Evolutionary conservation across 2,113 vertebrate species (phyloP).

Genomic region (Edolisoma coerulescens): DNA sequence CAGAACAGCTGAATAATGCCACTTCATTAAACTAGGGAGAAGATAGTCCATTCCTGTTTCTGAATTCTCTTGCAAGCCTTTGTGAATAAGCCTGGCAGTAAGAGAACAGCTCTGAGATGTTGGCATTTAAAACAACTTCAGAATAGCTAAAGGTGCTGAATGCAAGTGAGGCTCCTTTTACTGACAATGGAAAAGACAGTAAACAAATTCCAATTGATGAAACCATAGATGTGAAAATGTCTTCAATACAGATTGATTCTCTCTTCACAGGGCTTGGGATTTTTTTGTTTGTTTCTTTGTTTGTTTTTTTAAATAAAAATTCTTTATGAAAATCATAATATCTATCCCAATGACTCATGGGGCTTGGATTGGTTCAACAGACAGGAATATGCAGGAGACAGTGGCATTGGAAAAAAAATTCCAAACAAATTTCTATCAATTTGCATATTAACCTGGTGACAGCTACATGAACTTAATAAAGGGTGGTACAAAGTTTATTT

Average conservation of each 20-base stretch:
- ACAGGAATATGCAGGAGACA: not conserved
- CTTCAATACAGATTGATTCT: not conserved
- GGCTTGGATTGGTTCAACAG: not conserved
- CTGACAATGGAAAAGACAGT: not conserved
- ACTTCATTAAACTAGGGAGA: not conserved
- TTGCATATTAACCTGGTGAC: not conserved
- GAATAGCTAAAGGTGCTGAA: accelerated
- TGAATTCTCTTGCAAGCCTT: not conserved
- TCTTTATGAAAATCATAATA: not conserved
- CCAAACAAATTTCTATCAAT: not conserved
- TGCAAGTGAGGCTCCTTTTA: not conserved
- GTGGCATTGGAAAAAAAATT: not conserved
- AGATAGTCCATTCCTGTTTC: not conserved
- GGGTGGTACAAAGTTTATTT: not conserved
- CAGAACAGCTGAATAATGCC: not conserved
- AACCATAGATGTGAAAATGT: not conserved
- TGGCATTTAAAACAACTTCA: not conserved
- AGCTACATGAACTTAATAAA: not conserved
- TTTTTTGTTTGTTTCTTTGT: too few relatives aligned
- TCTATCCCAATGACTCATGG: not conserved
- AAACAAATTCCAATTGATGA: not conserved
- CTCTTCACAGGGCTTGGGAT: not conserved
- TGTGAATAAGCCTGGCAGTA: not conserved
- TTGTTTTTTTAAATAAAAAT: not conserved
- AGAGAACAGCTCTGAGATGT: not conserved